These are phyloP conservation scores for Probaryconus sp. DNA, from an alignment of 1,140 invertebrate species.

Conservation along the genomic window DNA sequence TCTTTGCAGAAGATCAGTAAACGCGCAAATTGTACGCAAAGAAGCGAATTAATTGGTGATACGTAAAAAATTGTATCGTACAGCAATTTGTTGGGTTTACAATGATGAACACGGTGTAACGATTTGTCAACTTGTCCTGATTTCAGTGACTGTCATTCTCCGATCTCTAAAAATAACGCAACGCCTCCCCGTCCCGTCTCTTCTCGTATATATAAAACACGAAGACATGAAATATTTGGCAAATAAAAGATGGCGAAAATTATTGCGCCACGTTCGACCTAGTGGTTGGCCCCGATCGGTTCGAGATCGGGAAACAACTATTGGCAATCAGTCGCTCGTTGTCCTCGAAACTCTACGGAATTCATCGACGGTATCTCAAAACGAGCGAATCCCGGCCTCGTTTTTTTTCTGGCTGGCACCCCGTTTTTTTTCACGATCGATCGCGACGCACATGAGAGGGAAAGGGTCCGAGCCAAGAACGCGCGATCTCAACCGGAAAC, in stretches of 20 bases:
- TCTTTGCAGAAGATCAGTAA: no score
- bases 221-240: slow-evolving; percentile 54
- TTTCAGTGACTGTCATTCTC: slow-evolving; percentile 21
- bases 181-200: slow-evolving; percentile 1
- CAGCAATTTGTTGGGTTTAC: neutral
- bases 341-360: slow-evolving; percentile 63
- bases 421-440: slow-evolving; percentile 32
- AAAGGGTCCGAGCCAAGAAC: slow-evolving; percentile 51
- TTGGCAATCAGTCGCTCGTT: slow-evolving; percentile 59
- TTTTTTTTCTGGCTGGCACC: slow-evolving; percentile 30
- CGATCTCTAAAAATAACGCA: slow-evolving; percentile 58
- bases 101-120: neutral
- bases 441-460: slow-evolving; percentile 10
- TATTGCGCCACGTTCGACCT: slow-evolving; percentile 56
- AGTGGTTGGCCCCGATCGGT: slow-evolving; percentile 64
- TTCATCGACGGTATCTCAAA: slow-evolving; percentile 49
- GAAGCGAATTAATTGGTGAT: neutral
- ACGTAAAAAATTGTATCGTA: neutral
- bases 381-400: slow-evolving; percentile 9
- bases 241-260: slow-evolving; percentile 50
- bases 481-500: slow-evolving; percentile 66
- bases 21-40: no score
- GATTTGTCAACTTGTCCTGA: slow-evolving; percentile 6
- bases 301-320: slow-evolving; percentile 64
- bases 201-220: slow-evolving; percentile 17